Base-by-base conservation (phyloP, 2,797 vertebrate genomes). In the Orientallactaga sibirica region DNA sequence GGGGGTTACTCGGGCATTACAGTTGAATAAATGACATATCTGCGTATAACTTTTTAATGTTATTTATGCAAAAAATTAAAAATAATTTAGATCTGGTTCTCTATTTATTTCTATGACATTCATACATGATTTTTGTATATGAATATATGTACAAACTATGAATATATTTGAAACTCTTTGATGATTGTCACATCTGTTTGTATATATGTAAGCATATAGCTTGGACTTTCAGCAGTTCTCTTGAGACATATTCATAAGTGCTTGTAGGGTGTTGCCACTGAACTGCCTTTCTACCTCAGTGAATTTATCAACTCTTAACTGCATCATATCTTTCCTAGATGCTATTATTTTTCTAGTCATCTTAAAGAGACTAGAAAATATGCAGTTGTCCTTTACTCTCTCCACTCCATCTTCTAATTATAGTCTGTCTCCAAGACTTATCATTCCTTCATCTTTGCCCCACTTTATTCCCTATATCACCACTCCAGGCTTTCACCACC, bases 381-480 rank as follows among this genome's bases (percentile, higher is more conserved):
- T 68, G 64, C 62, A 92, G 64, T n/a, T 67, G 52, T 92, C 95
- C 80, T 93, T 93, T 92, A 43, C 55, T 92, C 52, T 68, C 86
- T 92, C 95, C 62, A 7, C 64, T 86, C 94, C 86, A 86, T 88
- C 86, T 10, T 95, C 88, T 94, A 84, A 95, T 95, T 94, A 90
- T 10, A 55, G 77, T 48, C 90, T 71, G 55, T 95, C 94, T 82
- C 79, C 48, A 52, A 75, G 91, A 61, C 76, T 80, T 76, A 71
- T 84, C 91, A 77, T 74, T 78, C 91, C 95, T 92, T 94, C 92
- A 95, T 88, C 94, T 94, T 48, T 37, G 73, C 71, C 85, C 92
- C 86, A 64, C 29, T 82, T 68, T 67, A 43, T 77, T 86, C 92
- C 86, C 70, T 83, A 64, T 86, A 76, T 92, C 58, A 41, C 77